Evolutionary conservation across 2,113 vertebrate species (phyloP), one percentile per base, ranked within the genome.

Genomic region (Phalacrocorax pelagicus): DNA sequence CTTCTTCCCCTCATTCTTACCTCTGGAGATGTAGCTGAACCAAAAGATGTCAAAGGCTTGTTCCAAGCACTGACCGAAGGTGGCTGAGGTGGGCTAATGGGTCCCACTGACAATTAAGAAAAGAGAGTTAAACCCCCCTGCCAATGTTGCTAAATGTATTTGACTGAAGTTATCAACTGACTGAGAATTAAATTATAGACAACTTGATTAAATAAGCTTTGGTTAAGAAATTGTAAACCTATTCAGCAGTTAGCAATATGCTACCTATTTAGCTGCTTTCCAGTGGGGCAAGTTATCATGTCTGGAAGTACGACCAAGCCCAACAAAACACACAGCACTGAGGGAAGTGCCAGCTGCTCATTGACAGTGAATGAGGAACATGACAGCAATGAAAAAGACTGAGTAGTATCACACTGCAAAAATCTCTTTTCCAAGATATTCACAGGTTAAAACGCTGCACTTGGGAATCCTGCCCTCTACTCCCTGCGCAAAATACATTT

Each of bases 41-140:
- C 99, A 97, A 99, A 99, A 36, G 99, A 99, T 72, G 99, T 99
- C 90, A 99, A 98, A 89, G 99, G 99, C 95, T 99, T 99, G 98
- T 99, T 99, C 99, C 99, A 99, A 59, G 99, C 99, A 97, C 99
- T 99, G 94, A 99, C 99, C n/a, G 99, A 99, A 58, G 99, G 99
- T 49, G 99, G 99, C 96, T 99, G 99, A 38, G 99, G 99, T 82
- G 99, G 99, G 96, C 99, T 99, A 96, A 99, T 99, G 77, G 99
- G 99, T 97, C 99, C 99, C 97, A 99, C 99, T 99, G 95, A 90
- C 92, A 97, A 92, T 74, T 21, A 92, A 96, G 47, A 86, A 78
- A 34, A 91, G 10, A 59, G 40, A 74, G 23, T 86, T 62, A 47
- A 92, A 52, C 7, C 14, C 46, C 44, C 46, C 46, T 5, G 9